Percentiles rank a stretch among this genome's conserved stretches.
phyloP scores from a whole-genome alignment of 2,797 vertebrate species.

The Parambassis ranga region DNA sequence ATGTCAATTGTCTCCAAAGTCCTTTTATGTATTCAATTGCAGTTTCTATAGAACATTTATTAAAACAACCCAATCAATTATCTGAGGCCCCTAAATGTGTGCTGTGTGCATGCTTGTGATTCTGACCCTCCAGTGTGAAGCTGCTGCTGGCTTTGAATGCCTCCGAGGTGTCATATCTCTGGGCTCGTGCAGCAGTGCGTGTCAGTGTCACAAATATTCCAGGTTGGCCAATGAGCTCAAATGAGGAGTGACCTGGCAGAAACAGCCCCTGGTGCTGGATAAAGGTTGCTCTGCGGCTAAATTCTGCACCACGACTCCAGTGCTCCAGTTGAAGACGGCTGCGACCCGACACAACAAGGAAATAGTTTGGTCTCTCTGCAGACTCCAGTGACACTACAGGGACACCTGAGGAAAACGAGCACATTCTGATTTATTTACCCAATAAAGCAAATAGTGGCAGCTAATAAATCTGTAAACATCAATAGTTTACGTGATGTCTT shows the following conservation, averaged over 20 bases:
- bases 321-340: slow-evolving; percentile 83
- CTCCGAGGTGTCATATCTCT: slow-evolving; percentile 88
- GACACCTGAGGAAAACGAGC: slow-evolving; percentile 73
- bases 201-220: slow-evolving; percentile 90
- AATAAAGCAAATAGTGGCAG: neutral
- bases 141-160: slow-evolving; percentile 91
- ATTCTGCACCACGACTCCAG: slow-evolving; percentile 85
- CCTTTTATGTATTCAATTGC: neutral
- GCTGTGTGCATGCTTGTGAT: neutral
- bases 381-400: slow-evolving; percentile 92
- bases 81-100: neutral
- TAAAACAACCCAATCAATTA: neutral
- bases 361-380: slow-evolving; percentile 96
- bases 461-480: neutral
- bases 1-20: neutral
- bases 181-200: slow-evolving; percentile 77
- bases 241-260: slow-evolving; percentile 87
- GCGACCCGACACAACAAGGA: slow-evolving; percentile 83
- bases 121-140: slow-evolving; percentile 91
- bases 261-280: slow-evolving; percentile 95
- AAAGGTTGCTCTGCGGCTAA: slow-evolving; percentile 87
- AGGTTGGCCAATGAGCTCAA: slow-evolving; percentile 89
- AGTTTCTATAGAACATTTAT: neutral
- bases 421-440: neutral
- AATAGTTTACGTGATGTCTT: slow-evolving; percentile 87